Conservation (phyloP, 2,113 vertebrate species). For the Thymallus thymallus region DNA sequence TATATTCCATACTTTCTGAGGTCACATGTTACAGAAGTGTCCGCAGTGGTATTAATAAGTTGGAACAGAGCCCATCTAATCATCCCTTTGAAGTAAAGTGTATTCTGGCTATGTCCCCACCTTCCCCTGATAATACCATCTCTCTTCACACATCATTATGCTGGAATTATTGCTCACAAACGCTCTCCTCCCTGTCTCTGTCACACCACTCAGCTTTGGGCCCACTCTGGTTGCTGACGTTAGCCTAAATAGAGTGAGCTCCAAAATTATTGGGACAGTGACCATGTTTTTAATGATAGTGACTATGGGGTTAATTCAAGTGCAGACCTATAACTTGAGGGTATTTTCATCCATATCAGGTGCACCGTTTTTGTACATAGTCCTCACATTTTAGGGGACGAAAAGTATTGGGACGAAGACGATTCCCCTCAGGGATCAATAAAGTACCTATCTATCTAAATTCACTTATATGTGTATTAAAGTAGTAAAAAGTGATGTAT, state of each 20-base stretch:
- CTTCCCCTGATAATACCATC: constrained; percentile 15
- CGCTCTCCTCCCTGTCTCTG: constrained; percentile 43
- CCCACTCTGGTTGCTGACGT: constrained; percentile 22
- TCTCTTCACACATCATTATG: constrained; percentile 58
- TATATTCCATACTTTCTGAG: too few relatives aligned
- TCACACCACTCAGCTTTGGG: constrained; percentile 27
- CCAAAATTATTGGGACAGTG: too few relatives aligned
- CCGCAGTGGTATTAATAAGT: constrained; percentile 52
- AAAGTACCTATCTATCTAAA: too few relatives aligned
- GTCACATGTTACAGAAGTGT: constrained; percentile 10
- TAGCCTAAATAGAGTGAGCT: constrained; percentile 12
- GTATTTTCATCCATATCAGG: too few relatives aligned
- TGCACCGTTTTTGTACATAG: too few relatives aligned
- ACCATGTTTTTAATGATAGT: not conserved
- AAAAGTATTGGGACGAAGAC: too few relatives aligned
- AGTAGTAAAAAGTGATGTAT: too few relatives aligned
- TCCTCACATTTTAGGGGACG: too few relatives aligned
- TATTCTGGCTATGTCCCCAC: constrained; percentile 41
- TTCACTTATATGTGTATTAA: too few relatives aligned
- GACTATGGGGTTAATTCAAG: too few relatives aligned
- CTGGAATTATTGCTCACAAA: constrained; percentile 53
- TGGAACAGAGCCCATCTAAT: constrained; percentile 40
- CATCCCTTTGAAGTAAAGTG: constrained; percentile 52
- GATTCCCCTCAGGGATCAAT: too few relatives aligned
- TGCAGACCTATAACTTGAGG: too few relatives aligned